Base-by-base conservation (phyloP, 2,888 invertebrate genomes). In the Dolichomitus sp. region DNA sequence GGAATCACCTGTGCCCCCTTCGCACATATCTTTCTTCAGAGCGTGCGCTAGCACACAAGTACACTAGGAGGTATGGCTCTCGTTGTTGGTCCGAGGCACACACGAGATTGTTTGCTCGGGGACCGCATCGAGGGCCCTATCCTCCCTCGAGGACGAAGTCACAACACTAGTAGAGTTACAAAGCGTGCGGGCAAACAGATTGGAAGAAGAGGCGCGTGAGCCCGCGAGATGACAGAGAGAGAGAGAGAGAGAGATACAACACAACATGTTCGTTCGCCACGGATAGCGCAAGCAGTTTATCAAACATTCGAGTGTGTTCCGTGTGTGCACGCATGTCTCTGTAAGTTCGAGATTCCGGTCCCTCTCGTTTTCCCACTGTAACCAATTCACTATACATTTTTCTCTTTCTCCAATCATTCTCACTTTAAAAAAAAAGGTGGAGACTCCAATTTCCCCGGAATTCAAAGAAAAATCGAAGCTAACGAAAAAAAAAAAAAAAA, bases 91-190 rank as follows among this genome's bases (percentile, higher is more conserved):
- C 81, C 88, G 86, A 85, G 86, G 88, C 88, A 91, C 89, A 91
- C 89, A 90, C 81, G 86, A 81, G 88, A 88, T 87, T 91, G 88
- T 91, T 91, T 91, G 90, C 88, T 88, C 88, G 87, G 87, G 86
- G 68, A 76, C 77, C 73, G 74, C 89, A 90, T 89, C 87, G 88
- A 88, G 87, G 87, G 88, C 88, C 89, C 87, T 87, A 87, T 88
- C 80, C 75, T 70, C 81, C 78, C 78, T 76, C 72, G 82, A 85
- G 83, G 80, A 81, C 81, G 87, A 86, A 91, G 90, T 91, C 91
- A 92, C 90, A 91, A 92, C 90, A 91, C 91, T 90, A 88, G 91
- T 90, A 89, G 90, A 91, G 90, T 90, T 91, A 92, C 91, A 92
- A 91, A 91, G 88, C 88, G 86, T 61, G 87, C 90, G 90, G 88